A percentile compares a stretch with the other conserved stretches of the same genome.
phyloP scores from a whole-genome alignment of 2,888 invertebrate genomes.

The Caenorhabditis doughertyi region DNA sequence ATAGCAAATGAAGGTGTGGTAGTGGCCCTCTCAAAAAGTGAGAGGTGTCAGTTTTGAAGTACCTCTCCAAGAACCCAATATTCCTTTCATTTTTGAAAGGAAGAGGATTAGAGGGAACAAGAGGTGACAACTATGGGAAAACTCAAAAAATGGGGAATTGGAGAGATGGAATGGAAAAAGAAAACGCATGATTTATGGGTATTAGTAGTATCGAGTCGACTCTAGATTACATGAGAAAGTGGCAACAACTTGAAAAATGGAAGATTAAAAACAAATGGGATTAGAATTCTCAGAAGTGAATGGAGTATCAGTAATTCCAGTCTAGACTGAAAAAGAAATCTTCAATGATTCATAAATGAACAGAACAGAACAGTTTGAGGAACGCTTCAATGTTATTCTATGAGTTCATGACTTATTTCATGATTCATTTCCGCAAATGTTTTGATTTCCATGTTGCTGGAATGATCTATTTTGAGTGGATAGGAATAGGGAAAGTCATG shows the following conservation, averaged over 20 bases:
- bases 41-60: slow-evolving; percentile 26
- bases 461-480: not conserved
- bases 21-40: not conserved
- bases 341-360: not conserved
- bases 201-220: slow-evolving; percentile 13
- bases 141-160: not conserved
- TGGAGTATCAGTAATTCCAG: too few species aligned
- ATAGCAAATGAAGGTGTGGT: slow-evolving; percentile 37
- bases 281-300: not conserved
- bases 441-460: too few species aligned
- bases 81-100: not conserved
- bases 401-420: not conserved
- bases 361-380: not conserved
- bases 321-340: too few species aligned
- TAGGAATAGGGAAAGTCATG: not conserved
- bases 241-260: not conserved
- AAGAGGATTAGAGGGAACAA: slow-evolving; percentile 27
- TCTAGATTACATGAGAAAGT: slow-evolving; percentile 28
- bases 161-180: slow-evolving; percentile 6
- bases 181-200: slow-evolving; percentile 36
- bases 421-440: too few species aligned
- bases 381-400: not conserved
- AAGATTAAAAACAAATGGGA: not conserved
- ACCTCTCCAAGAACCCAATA: not conserved
- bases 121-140: slow-evolving; percentile 40